Evolutionary conservation across 2,113 vertebrate species (phyloP).

Genomic region (Sinocyclocheilus maitianheensis): DNA sequence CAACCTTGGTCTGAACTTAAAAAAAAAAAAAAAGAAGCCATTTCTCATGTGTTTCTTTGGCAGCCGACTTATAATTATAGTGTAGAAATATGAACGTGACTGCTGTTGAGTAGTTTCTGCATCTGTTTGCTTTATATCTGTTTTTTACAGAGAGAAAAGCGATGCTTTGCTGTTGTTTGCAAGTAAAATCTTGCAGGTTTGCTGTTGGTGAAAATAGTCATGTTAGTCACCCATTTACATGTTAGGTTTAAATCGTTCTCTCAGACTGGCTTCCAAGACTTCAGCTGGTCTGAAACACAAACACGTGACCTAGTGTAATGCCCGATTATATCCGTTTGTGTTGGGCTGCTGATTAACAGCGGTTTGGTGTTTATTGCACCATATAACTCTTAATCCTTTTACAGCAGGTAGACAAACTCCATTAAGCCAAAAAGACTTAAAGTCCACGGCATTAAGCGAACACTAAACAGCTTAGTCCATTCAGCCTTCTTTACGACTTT

Average conservation of each 20-base stretch:
- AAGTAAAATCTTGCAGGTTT: slow-evolving; percentile 11
- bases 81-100: slow-evolving; percentile 16
- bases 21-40: background rate
- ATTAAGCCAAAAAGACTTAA: background rate
- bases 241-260: background rate
- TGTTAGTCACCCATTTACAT: slow-evolving; percentile 6
- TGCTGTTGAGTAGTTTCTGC: slow-evolving; percentile 33
- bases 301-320: background rate
- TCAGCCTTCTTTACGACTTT: background rate
- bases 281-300: slow-evolving; percentile 1
- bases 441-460: background rate
- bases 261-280: background rate
- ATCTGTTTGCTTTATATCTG: background rate
- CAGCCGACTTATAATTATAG: slow-evolving; percentile 44
- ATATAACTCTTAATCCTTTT: slow-evolving; percentile 2
- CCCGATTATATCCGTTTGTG: background rate
- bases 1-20: background rate
- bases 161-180: background rate
- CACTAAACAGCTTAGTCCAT: background rate
- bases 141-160: background rate
- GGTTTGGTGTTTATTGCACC: slow-evolving; percentile 27
- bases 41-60: slow-evolving; percentile 22
- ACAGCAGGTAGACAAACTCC: slow-evolving; percentile 18
- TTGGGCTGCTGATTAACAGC: slow-evolving; percentile 22
- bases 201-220: background rate